phyloP scores from a whole-genome alignment of 2,797 vertebrate genomes.

The Scarus forsteni region DNA sequence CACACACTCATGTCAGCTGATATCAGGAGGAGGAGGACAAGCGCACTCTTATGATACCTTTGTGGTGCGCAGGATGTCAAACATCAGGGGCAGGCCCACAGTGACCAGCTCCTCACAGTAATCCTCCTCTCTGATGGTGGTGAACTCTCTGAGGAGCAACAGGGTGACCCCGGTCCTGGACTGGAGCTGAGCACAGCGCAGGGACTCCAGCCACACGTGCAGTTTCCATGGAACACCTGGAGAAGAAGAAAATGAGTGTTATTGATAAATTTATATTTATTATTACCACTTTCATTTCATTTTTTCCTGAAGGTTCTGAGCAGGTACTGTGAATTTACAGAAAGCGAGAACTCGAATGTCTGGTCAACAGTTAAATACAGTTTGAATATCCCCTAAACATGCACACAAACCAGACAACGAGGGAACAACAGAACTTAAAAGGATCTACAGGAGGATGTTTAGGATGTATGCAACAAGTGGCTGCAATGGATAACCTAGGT shows the following conservation, averaged over 20 bases:
- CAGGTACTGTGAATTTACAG: too few relatives aligned
- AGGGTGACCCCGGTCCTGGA: slow-evolving; percentile 90
- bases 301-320: too few relatives aligned
- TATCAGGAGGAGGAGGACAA: not conserved
- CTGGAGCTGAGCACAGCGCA: slow-evolving; percentile 92
- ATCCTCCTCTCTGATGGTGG: slow-evolving; percentile 93
- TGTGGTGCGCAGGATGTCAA: slow-evolving; percentile 90
- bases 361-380: too few relatives aligned
- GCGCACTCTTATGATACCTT: slow-evolving; percentile 81
- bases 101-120: slow-evolving; percentile 93
- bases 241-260: not conserved
- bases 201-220: slow-evolving; percentile 95
- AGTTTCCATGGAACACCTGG: slow-evolving; percentile 93
- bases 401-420: too few relatives aligned
- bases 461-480: too few relatives aligned
- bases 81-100: slow-evolving; percentile 92
- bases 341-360: too few relatives aligned
- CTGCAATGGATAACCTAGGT: too few relatives aligned
- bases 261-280: too few relatives aligned
- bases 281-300: too few relatives aligned
- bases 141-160: slow-evolving; percentile 91
- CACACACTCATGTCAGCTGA: not conserved
- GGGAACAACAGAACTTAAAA: too few relatives aligned
- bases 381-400: too few relatives aligned
- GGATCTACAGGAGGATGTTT: too few relatives aligned